Base-by-base conservation (phyloP, 2,797 vertebrate species). In the Pagetopsis macropterus region DNA sequence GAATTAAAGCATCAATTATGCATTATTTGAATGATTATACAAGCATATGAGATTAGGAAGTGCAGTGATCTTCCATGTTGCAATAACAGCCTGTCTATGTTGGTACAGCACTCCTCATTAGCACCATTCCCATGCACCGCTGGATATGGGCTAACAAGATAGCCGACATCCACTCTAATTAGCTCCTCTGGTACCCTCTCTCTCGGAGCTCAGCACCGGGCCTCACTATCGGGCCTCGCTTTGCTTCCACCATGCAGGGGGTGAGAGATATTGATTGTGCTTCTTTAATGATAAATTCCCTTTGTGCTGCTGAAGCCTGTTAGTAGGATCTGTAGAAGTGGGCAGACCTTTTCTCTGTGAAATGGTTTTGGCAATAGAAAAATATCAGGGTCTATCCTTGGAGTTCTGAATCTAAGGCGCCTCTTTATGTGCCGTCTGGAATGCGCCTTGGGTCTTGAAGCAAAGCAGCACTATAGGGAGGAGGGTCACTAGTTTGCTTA, bases 281-380 rank as follows among this genome's bases (percentile, higher is more conserved):
- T 79, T 89, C 91, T 94, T 90, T 92, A 88, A 92, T 94, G 89
- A 94, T 93, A 91, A 86, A 95, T 95, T 93, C 92, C 88, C 91
- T 94, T 94, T 92, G 91, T 90, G 89, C 83, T 73, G 51, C 40
- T 31, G 82, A 88, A 88, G 84, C 84, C 84, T 78, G 87, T 81
- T 82, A 90, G 84, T 64, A 58, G 74, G 80, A 85, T 77, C 70
- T 84, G 79, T 61, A 75, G 79, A 6, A 74, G 72, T 37, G 75
- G 60, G 63, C 58, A 70, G 85, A 72, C 66, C 73, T 82, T 85
- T 82, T 83, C 81, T 75, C 48, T 44, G 58, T 72, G 72, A 87
- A 62, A 78, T 66, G 75, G 59, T 64, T 83, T 88, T 54, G 68
- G 76, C 55, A 56, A 58, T 79, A 72, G 55, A 71, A 84, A 75